Base-by-base conservation (phyloP, 2,888 invertebrate species). In the Pheosia gnoma region DNA sequence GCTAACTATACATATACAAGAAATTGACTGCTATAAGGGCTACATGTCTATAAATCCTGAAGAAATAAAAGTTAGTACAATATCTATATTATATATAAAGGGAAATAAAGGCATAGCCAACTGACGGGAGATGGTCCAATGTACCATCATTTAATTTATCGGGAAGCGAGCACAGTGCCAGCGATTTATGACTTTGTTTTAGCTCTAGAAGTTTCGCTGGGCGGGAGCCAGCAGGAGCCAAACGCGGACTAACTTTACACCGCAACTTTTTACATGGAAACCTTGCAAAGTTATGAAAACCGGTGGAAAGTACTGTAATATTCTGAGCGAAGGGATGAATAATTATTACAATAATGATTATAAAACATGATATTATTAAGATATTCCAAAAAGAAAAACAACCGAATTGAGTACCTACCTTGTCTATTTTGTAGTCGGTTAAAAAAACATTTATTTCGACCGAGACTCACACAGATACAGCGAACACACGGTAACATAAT, bases 121-220 rank as follows among this genome's bases (percentile, higher is more conserved):
- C 53, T 37, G 53, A 53, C 25, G 53, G 11, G 53, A 2, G 53
- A 53, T 53, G 10, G 53, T 53, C 64, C 67, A 59, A 67, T 60
- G 66, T 70, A 67, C 76, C 79, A 81, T 81, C 73, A 79, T 81
- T 80, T 77, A 79, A 83, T 82, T 81, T 82, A 82, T 80, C 72
- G 68, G 9, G 51, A 51, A 51, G 63, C 59, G 51, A 54, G 60
- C 60, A 59, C 69, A 59, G 60, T 60, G 39, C 51, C 56, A 53
- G 62, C 70, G 70, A 81, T 77, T 78, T 81, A 81, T 77, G 68
- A 74, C 74, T 71, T 72, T 78, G 74, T 75, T 73, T 80, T 72
- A 63, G 58, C 58, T 45, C 59, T 8, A 9, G 38, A 71, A 73
- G 58, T 70, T 68, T 71, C 57, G 10, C 57, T 68, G 74, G 68